phyloP scores from a whole-genome alignment of 2,797 vertebrate genomes.

The Podarcis siculus region DNA sequence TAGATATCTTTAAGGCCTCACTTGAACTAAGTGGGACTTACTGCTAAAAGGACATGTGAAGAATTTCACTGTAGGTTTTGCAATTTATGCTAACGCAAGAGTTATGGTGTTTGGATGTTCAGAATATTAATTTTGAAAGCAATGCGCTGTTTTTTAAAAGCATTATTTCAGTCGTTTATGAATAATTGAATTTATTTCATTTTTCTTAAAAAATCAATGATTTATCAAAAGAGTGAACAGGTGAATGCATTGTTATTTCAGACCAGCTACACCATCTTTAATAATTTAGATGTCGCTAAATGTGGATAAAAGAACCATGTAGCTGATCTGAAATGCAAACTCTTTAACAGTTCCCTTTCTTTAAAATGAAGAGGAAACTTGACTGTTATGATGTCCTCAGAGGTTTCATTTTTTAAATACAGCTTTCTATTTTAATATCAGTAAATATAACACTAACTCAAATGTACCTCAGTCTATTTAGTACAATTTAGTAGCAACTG shows the following conservation, averaged over 20 bases:
- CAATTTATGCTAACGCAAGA: background rate
- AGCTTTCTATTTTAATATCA: background rate
- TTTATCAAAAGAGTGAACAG: background rate
- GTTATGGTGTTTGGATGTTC: background rate
- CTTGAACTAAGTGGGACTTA: too few relatives aligned
- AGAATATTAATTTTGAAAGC: background rate
- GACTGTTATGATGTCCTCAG: too few relatives aligned
- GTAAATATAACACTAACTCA: background rate
- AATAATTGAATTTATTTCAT: background rate
- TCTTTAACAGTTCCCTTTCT: background rate
- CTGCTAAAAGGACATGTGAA: too few relatives aligned
- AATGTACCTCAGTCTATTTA: background rate
- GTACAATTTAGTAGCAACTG: background rate
- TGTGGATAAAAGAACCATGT: background rate
- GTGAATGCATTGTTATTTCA: slow-evolving; percentile 2
- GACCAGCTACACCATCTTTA: background rate
- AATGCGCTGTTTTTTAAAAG: background rate
- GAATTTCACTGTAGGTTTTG: background rate
- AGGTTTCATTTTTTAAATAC: background rate
- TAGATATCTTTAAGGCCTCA: too few relatives aligned
- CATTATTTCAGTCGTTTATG: background rate
- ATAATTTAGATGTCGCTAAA: slow-evolving; percentile 6
- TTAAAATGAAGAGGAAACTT: background rate
- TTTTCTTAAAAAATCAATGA: background rate
- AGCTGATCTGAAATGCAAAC: background rate